Evolutionary conservation across 2,888 invertebrate species (phyloP), one percentile per base, ranked within the genome.

Genomic region (Microctonus aethiopoides): DNA sequence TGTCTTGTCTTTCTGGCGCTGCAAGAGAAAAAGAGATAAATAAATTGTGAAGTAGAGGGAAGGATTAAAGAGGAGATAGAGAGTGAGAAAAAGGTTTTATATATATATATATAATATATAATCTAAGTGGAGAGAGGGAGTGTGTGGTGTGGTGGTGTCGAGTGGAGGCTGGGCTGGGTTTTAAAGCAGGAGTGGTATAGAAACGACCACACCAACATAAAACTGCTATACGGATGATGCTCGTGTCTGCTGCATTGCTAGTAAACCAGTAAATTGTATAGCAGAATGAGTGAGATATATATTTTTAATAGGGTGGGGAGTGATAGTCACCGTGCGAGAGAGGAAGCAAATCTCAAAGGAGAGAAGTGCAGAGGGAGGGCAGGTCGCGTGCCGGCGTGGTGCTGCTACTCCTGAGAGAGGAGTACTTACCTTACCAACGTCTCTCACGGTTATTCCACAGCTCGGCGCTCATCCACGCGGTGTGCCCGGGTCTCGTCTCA

Each of bases 331-430:
- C 32, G 57, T 32, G 59, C 51, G 59, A 57, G 71, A 75, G 73
- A 67, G 78, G 71, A 73, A 72, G 29, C 71, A 71, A 74, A 75
- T 74, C 74, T 46, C 46, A 46, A 16, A 46, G 74, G 72, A 73
- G 60, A 61, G 61, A 26, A 39, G 46, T 57, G 66, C 72, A 74
- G 79, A 75, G 78, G 79, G 81, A 80, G 79, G 81, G 79, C 81
- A 83, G 82, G 84, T 85, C 84, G 84, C 84, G 84, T 85, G 84
- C 84, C 84, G 83, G 83, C 84, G 78, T 83, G 84, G 81, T 83
- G 83, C 82, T 82, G 75, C 59, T 65, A 72, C 81, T 81, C 79
- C 73, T 77, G 75, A 72, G 80, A 83, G 71, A 74, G 77, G 74
- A 71, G 73, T 78, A 76, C 77, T 80, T 81, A 81, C 81, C 81